Evolutionary conservation across 2,797 vertebrate genomes (phyloP).

Genomic region (Valencia hispanica): DNA sequence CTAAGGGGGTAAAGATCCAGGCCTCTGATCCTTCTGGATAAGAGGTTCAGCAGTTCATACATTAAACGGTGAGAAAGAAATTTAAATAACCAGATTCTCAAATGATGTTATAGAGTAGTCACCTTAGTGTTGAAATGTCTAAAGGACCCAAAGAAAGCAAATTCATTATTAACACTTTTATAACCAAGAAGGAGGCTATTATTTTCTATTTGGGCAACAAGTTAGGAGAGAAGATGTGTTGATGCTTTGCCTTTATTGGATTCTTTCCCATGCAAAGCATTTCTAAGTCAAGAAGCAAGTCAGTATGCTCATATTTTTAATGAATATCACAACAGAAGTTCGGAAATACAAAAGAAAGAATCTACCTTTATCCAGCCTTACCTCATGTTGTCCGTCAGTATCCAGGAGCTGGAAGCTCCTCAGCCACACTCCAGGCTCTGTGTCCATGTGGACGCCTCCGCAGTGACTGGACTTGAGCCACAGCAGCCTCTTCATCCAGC

Average conservation of each 20-base stretch:
- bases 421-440: slow-evolving; percentile 74
- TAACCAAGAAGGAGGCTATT: too few species aligned
- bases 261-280: background rate
- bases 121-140: background rate
- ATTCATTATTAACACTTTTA: background rate
- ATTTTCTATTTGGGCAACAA: too few species aligned
- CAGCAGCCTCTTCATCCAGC: slow-evolving; percentile 73
- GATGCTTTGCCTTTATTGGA: background rate
- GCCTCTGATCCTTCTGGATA: background rate
- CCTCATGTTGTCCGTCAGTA: slow-evolving; percentile 62
- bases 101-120: background rate
- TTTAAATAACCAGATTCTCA: background rate
- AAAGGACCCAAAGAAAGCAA: background rate
- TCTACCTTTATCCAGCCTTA: slow-evolving; percentile 35
- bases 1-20: background rate
- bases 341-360: background rate
- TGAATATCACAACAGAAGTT: background rate
- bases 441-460: slow-evolving; percentile 59
- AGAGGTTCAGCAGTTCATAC: background rate
- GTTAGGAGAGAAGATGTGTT: background rate
- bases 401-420: slow-evolving; percentile 75
- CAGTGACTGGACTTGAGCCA: slow-evolving; percentile 44
- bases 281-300: background rate
- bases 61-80: too few species aligned
- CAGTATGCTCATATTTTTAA: background rate